A percentile compares a stretch with the other conserved stretches of the same genome.
Conservation (phyloP, 2,888 invertebrate species). For the Sipunculus nudus region DNA sequence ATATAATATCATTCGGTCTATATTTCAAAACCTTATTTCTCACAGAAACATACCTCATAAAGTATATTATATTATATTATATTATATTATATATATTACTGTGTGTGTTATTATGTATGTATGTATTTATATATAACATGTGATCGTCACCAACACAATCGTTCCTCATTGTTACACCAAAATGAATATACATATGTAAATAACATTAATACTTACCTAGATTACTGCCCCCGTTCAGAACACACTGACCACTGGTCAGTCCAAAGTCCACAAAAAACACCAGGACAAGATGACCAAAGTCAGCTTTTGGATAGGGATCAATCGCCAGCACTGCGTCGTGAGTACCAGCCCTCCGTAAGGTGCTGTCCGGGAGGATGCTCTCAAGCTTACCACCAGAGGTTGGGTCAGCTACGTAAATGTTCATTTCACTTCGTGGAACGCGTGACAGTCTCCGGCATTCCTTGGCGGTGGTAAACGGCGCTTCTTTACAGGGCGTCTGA, state of each 20-base stretch:
- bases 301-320: slow-evolving; percentile 69
- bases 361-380: slow-evolving; percentile 63
- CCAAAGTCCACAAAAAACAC: slow-evolving; percentile 68
- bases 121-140: no score
- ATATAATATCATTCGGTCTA: no score
- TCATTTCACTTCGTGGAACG: slow-evolving; percentile 46
- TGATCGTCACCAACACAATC: no score
- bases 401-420: slow-evolving; percentile 56
- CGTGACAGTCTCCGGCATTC: slow-evolving; percentile 54
- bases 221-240: slow-evolving; percentile 57
- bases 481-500: slow-evolving; percentile 51
- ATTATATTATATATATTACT: no score
- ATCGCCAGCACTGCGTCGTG: slow-evolving; percentile 67
- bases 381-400: slow-evolving; percentile 50
- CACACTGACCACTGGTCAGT: slow-evolving; percentile 54
- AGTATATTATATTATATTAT: no score
- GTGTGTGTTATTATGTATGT: no score
- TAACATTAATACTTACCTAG: slow-evolving; percentile 66
- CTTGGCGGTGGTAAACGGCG: slow-evolving; percentile 57
- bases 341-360: slow-evolving; percentile 54
- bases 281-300: slow-evolving; percentile 69
- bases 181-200: no score
- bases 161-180: no score
- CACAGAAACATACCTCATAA: no score
- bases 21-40: no score